Evolutionary conservation across 2,113 vertebrate genomes (phyloP).

Genomic region (Indri indri): DNA sequence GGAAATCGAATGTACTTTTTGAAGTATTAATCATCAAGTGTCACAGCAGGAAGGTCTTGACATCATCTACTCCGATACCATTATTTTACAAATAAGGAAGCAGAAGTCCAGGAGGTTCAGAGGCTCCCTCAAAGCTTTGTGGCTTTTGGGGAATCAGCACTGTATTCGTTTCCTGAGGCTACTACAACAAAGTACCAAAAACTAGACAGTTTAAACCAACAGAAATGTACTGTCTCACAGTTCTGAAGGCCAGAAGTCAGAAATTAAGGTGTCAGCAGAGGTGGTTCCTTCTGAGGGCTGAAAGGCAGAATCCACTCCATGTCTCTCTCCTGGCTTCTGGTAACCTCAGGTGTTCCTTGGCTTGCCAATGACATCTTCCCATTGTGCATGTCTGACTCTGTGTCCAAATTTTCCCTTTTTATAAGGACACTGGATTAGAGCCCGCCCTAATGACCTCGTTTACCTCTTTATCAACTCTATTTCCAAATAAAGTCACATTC

Average conservation of each 20-base stretch:
- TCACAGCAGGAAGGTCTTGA: constrained; percentile 42
- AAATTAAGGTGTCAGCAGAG: neutral
- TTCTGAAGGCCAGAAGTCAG: neutral
- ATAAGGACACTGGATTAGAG: neutral
- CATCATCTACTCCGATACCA: constrained; percentile 25
- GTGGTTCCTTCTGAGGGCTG: neutral
- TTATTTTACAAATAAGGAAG: constrained; percentile 56
- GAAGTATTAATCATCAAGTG: constrained; percentile 61
- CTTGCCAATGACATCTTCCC: neutral
- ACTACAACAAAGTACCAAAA: neutral
- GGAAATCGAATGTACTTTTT: constrained; percentile 35
- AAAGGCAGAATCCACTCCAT: neutral
- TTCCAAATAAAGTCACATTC: constrained; percentile 18
- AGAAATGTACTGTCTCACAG: neutral
- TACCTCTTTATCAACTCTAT: neutral
- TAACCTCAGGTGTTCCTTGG: neutral
- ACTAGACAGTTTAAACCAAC: neutral
- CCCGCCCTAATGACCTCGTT: neutral
- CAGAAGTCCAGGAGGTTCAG: constrained; percentile 14
- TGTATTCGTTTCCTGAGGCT: neutral
- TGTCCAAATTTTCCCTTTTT: neutral
- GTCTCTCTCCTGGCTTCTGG: neutral
- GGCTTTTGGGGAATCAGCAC: neutral
- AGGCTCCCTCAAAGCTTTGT: neutral
- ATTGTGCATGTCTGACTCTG: neutral